Percentiles rank a stretch among this genome's conserved stretches.
phyloP scores from a whole-genome alignment of 2,113 vertebrate species.

The Ptychochromis oligacanthus region DNA sequence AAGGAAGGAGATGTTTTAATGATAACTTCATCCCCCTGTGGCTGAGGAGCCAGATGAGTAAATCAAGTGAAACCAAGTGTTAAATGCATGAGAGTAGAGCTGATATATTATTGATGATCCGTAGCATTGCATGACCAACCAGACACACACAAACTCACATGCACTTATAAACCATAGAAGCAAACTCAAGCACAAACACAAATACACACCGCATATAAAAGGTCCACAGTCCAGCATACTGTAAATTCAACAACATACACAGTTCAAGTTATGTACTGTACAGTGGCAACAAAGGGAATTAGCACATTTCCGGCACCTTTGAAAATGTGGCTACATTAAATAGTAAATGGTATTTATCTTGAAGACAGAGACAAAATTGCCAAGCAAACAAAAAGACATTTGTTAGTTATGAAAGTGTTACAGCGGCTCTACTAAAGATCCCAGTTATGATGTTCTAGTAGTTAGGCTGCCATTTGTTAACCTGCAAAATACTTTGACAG shows the following conservation, averaged over 20 bases:
- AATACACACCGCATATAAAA: conserved; percentile 8
- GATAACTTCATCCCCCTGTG: conserved; percentile 53
- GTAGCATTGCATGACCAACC: conserved; percentile 51
- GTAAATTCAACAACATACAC: neutral
- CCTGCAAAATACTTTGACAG: neutral
- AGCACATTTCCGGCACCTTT: neutral
- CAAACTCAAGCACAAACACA: conserved; percentile 2
- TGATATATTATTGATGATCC: conserved; percentile 71
- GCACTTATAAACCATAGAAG: conserved; percentile 4
- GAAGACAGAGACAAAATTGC: neutral
- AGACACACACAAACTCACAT: conserved; percentile 4
- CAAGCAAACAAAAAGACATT: neutral
- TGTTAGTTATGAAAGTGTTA: neutral
- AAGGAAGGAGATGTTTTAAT: conserved; percentile 62
- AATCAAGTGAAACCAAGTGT: conserved; percentile 74
- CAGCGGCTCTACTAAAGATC: no score
- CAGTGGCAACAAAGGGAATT: neutral
- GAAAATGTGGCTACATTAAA: neutral
- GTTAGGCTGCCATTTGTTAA: neutral
- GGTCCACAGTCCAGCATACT: neutral
- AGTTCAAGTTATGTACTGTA: neutral
- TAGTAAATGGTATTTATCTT: neutral
- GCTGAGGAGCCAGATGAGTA: conserved; percentile 55
- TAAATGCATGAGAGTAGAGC: conserved; percentile 66
- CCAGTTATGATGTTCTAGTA: neutral